phyloP scores from a whole-genome alignment of 2,888 invertebrate species.

The Neuroscelio doddi region DNA sequence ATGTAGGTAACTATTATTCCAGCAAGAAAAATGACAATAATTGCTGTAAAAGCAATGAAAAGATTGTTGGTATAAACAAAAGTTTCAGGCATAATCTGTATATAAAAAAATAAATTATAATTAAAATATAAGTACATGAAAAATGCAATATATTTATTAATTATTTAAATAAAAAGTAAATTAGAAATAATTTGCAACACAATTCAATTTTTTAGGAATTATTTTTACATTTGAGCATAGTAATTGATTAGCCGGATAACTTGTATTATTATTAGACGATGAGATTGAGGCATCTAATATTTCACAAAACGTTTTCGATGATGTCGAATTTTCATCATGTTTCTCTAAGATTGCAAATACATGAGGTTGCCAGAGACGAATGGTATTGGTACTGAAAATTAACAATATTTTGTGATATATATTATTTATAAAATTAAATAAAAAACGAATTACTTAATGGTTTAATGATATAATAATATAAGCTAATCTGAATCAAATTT shows the following conservation, averaged over 20 bases:
- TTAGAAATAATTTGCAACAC: neutral
- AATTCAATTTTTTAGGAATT: too few relatives aligned
- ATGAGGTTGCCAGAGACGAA: conserved; percentile 91
- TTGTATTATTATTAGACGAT: neutral
- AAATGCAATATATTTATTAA: neutral
- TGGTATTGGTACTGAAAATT: conserved; percentile 80
- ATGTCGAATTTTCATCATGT: conserved; percentile 22
- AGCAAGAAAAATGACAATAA: conserved; percentile 29
- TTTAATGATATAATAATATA: too few relatives aligned
- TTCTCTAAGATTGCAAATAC: conserved; percentile 77
- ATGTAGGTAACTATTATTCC: conserved; percentile 28
- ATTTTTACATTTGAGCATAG: conserved; percentile 21
- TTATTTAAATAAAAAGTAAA: too few relatives aligned
- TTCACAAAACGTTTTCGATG: conserved; percentile 59
- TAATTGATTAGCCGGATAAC: neutral
- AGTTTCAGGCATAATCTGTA: conserved; percentile 17
- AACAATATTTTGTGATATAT: too few relatives aligned
- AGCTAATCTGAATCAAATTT: too few relatives aligned
- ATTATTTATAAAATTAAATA: conserved; percentile 4
- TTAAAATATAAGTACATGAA: neutral
- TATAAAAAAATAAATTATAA: too few relatives aligned
- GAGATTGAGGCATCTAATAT: conserved; percentile 54
- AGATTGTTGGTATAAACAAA: conserved; percentile 38
- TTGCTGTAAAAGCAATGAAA: conserved; percentile 28
- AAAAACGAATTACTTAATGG: neutral